phyloP scores from a whole-genome alignment of 2,113 vertebrate species.

The Loxodonta africana region DNA sequence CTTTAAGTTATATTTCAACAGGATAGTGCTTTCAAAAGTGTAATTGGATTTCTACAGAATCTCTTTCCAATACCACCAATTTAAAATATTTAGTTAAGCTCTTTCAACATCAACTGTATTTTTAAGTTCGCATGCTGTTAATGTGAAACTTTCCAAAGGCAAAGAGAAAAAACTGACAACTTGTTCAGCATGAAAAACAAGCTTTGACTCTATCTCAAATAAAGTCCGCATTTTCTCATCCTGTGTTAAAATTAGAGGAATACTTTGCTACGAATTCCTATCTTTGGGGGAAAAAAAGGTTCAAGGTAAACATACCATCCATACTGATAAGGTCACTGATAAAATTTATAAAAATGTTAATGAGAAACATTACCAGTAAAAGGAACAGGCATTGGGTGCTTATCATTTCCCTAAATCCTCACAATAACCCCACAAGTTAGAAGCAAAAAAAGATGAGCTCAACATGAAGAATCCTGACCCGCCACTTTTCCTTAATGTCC shows the following conservation, averaged over 20 bases:
- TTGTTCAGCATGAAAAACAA: constrained; percentile 80
- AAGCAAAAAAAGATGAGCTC: neutral
- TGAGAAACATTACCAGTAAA: neutral
- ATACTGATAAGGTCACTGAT: constrained; percentile 2
- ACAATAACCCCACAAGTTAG: neutral
- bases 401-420: neutral
- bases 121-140: constrained; percentile 81
- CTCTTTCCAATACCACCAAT: constrained; percentile 88
- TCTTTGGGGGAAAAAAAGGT: neutral
- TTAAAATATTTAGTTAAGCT: constrained; percentile 90
- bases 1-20: constrained; percentile 91
- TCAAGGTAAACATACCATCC: constrained; percentile 38
- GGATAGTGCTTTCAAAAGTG: constrained; percentile 89
- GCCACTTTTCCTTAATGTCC: neutral
- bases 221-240: neutral
- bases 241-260: neutral
- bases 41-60: constrained; percentile 91
- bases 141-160: constrained; percentile 82
- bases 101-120: constrained; percentile 82
- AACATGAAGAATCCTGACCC: neutral
- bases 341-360: neutral
- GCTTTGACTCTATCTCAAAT: constrained; percentile 75
- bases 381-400: neutral
- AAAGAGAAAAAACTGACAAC: constrained; percentile 66
- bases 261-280: constrained; percentile 51